These are phyloP conservation scores for Carassius auratus DNA, from an alignment of 2,113 vertebrate genomes.

Conservation along the genomic window DNA sequence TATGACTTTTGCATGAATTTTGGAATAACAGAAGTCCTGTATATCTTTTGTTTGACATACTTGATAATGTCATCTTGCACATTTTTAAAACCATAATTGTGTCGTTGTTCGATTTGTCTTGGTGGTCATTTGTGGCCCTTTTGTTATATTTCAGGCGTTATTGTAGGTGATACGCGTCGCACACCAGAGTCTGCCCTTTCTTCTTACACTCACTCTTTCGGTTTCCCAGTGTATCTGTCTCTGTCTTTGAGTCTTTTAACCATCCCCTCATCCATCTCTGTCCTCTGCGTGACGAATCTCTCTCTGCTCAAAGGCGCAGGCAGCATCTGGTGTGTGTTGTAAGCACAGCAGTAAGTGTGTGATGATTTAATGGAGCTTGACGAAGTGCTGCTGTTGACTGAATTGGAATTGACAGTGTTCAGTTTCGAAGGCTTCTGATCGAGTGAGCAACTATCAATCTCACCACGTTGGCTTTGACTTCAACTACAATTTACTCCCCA, in stretches of 20 bases:
- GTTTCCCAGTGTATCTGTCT: neutral
- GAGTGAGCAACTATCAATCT: conserved; percentile 8
- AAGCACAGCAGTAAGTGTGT: conserved; percentile 13
- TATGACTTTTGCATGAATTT: too few relatives aligned
- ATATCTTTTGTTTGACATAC: too few relatives aligned
- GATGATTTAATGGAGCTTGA: conserved; percentile 48
- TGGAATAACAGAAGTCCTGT: too few relatives aligned
- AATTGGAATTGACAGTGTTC: conserved; percentile 49
- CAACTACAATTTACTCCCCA: neutral
- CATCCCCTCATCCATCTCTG: conserved; percentile 14
- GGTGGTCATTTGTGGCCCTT: too few relatives aligned
- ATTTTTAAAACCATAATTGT: too few relatives aligned
- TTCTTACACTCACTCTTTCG: neutral
- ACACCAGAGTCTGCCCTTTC: too few relatives aligned
- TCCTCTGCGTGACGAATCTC: conserved; percentile 16
- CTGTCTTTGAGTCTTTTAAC: neutral
- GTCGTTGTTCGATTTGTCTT: too few relatives aligned
- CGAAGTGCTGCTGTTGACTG: conserved; percentile 41
- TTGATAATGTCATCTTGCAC: too few relatives aligned
- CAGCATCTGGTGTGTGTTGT: conserved; percentile 46
- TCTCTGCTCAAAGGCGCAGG: conserved; percentile 16
- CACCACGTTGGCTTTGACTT: neutral
- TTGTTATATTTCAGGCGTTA: too few relatives aligned
- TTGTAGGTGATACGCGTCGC: too few relatives aligned
- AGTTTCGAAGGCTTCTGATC: neutral